These are phyloP conservation scores for Parotia lawesii DNA, from an alignment of 2,113 vertebrate species.

Conservation along the genomic window DNA sequence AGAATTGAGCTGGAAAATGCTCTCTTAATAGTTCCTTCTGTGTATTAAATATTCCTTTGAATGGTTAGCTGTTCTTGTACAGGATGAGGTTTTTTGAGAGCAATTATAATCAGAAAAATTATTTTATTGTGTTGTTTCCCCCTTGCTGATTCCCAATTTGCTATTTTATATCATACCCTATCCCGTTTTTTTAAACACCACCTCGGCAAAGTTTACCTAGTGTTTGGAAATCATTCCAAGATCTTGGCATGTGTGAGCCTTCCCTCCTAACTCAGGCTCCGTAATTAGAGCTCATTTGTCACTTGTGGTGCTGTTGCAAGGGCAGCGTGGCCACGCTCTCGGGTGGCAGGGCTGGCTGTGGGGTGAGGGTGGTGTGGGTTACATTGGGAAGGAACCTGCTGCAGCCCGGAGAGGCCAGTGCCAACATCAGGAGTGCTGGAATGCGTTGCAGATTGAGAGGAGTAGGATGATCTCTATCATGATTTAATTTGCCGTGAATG, in stretches of 20 bases:
- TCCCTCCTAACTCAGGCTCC: neutral
- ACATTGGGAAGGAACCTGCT: neutral
- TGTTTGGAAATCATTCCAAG: neutral
- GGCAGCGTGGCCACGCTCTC: neutral
- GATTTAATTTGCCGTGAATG: neutral
- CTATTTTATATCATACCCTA: neutral
- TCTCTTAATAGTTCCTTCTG: slow-evolving; percentile 34
- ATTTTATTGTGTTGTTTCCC: neutral
- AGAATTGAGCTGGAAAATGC: slow-evolving; percentile 29
- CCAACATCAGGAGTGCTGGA: neutral
- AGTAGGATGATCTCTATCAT: neutral
- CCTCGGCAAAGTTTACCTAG: neutral
- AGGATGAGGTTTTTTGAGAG: neutral
- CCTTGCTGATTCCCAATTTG: neutral
- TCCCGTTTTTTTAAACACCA: neutral
- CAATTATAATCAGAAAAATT: neutral
- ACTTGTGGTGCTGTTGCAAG: neutral
- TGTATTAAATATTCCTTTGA: slow-evolving; percentile 38
- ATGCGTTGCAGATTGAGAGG: neutral
- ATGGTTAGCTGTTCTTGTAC: neutral
- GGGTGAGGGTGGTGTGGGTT: neutral
- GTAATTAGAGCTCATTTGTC: neutral
- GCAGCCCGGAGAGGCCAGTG: neutral
- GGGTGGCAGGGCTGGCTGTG: neutral
- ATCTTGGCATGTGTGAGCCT: neutral